These are phyloP conservation scores for Antechinus flavipes DNA, from an alignment of 2,113 vertebrate species.

Conservation along the genomic window DNA sequence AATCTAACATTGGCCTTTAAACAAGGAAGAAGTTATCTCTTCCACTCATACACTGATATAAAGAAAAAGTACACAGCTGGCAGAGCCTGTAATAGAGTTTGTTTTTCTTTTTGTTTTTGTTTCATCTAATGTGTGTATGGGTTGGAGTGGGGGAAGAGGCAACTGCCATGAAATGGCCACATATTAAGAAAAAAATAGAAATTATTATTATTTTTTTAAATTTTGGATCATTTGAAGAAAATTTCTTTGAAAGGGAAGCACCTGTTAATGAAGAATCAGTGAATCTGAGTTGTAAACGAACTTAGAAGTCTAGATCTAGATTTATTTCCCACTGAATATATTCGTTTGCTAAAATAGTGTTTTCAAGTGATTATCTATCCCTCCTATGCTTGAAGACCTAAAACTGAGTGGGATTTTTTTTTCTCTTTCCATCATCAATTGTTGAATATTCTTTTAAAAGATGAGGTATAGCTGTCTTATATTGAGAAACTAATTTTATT, in stretches of 20 bases:
- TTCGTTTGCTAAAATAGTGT: not conserved
- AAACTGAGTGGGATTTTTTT: not conserved
- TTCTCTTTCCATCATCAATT: not conserved
- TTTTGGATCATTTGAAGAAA: not conserved
- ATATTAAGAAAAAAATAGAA: not conserved
- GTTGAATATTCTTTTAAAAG: not conserved
- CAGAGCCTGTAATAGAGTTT: not conserved
- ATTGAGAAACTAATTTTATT: not conserved
- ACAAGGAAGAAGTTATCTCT: not conserved
- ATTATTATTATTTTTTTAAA: not conserved
- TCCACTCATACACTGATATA: not conserved
- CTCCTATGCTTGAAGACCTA: not conserved
- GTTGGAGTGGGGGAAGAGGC: fast-evolving
- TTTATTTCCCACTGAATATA: not conserved
- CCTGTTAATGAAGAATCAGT: not conserved
- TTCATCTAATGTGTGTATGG: not conserved
- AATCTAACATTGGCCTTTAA: not conserved
- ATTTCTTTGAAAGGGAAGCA: not conserved
- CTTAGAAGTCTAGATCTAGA: not conserved
- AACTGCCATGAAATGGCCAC: not conserved
- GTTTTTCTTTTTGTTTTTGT: not conserved
- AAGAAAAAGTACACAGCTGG: not conserved
- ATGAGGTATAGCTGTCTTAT: not conserved
- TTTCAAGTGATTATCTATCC: not conserved
- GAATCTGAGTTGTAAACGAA: not conserved